These are phyloP conservation scores for Noctua pronuba DNA, from an alignment of 2,888 invertebrate species.

Conservation along the genomic window DNA sequence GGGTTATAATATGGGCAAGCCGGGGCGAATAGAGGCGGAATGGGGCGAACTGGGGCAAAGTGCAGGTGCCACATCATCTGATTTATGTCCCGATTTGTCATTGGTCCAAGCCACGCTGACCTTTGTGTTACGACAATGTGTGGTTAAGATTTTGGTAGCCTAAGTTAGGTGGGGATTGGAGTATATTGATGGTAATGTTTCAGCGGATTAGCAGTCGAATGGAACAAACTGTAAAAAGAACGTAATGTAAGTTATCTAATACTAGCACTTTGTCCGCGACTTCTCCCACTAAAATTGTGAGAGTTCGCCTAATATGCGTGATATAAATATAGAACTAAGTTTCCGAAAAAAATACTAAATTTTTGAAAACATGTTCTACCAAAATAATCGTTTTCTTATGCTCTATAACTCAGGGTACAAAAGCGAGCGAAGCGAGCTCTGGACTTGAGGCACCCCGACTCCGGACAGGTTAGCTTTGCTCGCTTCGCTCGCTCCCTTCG, in stretches of 20 bases:
- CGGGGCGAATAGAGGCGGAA: slow-evolving; percentile 30
- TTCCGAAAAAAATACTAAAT: too few relatives aligned
- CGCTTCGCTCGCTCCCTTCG: too few relatives aligned
- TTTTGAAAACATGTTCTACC: too few relatives aligned
- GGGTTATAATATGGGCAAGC: slow-evolving; percentile 43
- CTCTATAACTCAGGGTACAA: too few relatives aligned
- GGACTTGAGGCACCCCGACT: too few relatives aligned
- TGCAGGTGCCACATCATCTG: slow-evolving; percentile 67
- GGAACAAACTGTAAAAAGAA: neutral
- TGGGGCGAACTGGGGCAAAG: slow-evolving; percentile 52
- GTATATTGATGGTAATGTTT: slow-evolving; percentile 12
- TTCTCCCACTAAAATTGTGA: too few relatives aligned
- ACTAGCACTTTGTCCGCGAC: neutral
- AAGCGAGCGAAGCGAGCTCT: too few relatives aligned
- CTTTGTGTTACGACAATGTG: slow-evolving; percentile 52
- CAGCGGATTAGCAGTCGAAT: neutral
- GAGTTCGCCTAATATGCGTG: too few relatives aligned
- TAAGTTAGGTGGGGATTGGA: slow-evolving; percentile 23
- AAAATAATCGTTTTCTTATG: too few relatives aligned
- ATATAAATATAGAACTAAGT: too few relatives aligned
- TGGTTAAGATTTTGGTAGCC: slow-evolving; percentile 53
- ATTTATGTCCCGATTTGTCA: slow-evolving; percentile 71
- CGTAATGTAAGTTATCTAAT: neutral
- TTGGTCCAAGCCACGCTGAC: slow-evolving; percentile 64
- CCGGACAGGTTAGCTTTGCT: too few relatives aligned